A percentile compares a stretch with the other conserved stretches of the same genome.
Conservation (phyloP, 2,797 vertebrate species). For the Poeciliopsis infans region DNA sequence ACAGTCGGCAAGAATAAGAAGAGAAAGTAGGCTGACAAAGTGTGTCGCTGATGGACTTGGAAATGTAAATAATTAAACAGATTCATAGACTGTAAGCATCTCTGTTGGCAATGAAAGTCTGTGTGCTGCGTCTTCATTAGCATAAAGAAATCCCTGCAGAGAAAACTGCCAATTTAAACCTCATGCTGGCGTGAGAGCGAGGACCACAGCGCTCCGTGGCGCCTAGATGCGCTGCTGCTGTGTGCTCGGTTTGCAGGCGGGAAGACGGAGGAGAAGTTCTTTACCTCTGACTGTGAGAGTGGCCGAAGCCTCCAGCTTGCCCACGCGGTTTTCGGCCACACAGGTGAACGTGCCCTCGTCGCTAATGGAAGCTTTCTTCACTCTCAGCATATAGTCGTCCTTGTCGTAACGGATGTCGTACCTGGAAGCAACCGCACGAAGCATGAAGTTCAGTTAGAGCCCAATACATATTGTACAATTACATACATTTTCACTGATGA, state of each 20-base stretch:
- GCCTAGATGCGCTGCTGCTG: slow-evolving; percentile 17
- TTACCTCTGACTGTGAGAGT: slow-evolving; percentile 95
- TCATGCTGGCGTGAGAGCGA: slow-evolving; percentile 5
- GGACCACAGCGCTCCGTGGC: slow-evolving; percentile 11
- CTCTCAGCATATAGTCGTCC: slow-evolving; percentile 93
- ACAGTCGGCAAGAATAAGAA: slow-evolving; percentile 46
- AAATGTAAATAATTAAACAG: slow-evolving; percentile 81
- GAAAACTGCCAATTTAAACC: slow-evolving; percentile 25
- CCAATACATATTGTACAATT: too few relatives aligned
- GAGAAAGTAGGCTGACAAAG: slow-evolving; percentile 27
- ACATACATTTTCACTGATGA: too few relatives aligned
- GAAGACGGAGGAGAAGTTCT: background rate
- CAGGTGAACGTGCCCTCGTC: slow-evolving; percentile 95
- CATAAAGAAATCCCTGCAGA: slow-evolving; percentile 29
- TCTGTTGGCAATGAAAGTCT: slow-evolving; percentile 47
- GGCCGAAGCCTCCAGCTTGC: slow-evolving; percentile 93
- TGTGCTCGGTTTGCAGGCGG: slow-evolving; percentile 14
- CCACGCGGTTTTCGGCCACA: slow-evolving; percentile 95
- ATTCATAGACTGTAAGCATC: slow-evolving; percentile 71
- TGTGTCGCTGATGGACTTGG: slow-evolving; percentile 56
- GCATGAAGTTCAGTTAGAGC: background rate
- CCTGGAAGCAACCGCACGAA: slow-evolving; percentile 71
- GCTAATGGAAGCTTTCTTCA: slow-evolving; percentile 88
- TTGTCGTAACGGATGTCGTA: slow-evolving; percentile 97
- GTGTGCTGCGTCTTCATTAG: slow-evolving; percentile 43